Evolutionary conservation across 2,113 vertebrate species (phyloP).

Genomic region (Antigone vipio): DNA sequence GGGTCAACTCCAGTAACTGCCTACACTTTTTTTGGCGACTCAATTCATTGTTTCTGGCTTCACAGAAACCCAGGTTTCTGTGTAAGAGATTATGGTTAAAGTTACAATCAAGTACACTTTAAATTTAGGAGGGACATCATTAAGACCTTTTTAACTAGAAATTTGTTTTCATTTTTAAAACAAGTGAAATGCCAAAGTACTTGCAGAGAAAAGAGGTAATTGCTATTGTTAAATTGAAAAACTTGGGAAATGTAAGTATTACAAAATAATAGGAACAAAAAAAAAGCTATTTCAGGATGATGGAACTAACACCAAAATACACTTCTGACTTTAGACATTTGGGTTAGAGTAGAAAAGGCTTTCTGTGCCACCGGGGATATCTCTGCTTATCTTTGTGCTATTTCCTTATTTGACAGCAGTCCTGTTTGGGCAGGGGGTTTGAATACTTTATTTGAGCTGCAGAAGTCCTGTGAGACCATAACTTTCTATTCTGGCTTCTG

Average conservation of each 20-base stretch:
- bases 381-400: background rate
- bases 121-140: background rate
- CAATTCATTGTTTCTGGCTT: background rate
- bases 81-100: background rate
- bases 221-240: background rate
- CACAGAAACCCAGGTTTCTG: background rate
- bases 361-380: background rate
- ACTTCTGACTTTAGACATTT: background rate
- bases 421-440: background rate
- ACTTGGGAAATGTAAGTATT: background rate
- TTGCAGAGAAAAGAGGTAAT: background rate
- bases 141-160: background rate
- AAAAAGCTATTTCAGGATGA: background rate
- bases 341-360: background rate
- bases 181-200: background rate
- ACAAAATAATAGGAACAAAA: background rate
- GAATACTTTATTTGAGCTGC: background rate
- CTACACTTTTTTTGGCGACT: background rate
- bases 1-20: background rate
- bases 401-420: background rate
- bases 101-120: background rate
- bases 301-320: background rate
- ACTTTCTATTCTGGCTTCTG: background rate
- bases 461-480: background rate
- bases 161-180: background rate